phyloP scores from a whole-genome alignment of 2,888 invertebrate genomes.

The Cloeon dipterum region DNA sequence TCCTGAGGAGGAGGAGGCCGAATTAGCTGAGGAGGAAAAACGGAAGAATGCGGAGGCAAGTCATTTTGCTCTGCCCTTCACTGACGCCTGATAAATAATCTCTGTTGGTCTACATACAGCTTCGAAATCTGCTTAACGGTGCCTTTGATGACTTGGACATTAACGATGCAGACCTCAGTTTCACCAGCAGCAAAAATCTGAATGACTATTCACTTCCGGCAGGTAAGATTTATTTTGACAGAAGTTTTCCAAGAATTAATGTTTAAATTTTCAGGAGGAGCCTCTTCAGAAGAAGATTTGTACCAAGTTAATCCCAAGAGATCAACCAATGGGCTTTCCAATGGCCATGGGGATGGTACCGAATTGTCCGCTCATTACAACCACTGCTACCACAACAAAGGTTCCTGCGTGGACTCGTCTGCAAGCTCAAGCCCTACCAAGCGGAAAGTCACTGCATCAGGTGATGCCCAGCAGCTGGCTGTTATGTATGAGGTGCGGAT shows the following conservation, averaged over 20 bases:
- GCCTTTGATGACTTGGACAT: constrained; percentile 6
- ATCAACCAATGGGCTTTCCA: too few species aligned
- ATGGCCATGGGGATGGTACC: constrained; percentile 13
- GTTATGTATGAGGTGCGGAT: constrained; percentile 19
- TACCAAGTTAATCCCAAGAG: too few species aligned
- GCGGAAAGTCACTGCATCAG: too few species aligned
- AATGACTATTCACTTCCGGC: too few species aligned
- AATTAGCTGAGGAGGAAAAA: constrained; percentile 4
- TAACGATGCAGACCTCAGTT: constrained; percentile 3
- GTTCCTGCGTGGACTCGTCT: neutral
- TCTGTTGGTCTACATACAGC: too few species aligned
- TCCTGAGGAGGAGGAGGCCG: constrained; percentile 5
- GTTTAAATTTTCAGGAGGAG: too few species aligned
- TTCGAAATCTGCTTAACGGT: constrained; percentile 1
- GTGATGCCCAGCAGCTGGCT: constrained; percentile 17
- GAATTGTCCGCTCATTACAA: constrained; percentile 14
- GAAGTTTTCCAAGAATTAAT: too few species aligned
- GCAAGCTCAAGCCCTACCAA: too few species aligned
- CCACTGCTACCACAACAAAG: constrained; percentile 13
- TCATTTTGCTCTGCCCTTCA: too few species aligned
- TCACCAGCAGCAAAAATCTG: neutral
- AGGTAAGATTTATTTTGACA: too few species aligned
- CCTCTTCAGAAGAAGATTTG: too few species aligned
- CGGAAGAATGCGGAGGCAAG: constrained; percentile 5
- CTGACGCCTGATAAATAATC: too few species aligned